phyloP scores from a whole-genome alignment of 2,113 vertebrate genomes.

The Tapirus terrestris region DNA sequence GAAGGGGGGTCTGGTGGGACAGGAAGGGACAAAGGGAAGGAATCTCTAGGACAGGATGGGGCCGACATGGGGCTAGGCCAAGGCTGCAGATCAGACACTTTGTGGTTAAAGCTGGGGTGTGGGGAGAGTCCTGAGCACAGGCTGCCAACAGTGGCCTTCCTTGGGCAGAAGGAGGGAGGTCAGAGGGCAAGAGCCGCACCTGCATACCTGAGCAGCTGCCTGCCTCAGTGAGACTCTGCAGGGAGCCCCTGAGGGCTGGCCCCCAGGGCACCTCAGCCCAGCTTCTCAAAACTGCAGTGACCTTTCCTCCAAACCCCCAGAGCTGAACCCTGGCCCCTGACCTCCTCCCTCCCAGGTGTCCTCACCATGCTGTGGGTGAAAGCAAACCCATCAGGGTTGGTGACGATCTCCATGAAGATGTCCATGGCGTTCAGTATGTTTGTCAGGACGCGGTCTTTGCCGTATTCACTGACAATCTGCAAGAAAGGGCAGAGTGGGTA shows the following conservation, averaged over 20 bases:
- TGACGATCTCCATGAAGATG: constrained; percentile 92
- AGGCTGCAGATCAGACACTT: not conserved
- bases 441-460: constrained; percentile 86
- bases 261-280: not conserved
- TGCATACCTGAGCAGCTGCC: not conserved
- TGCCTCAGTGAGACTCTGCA: not conserved
- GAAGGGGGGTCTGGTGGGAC: not conserved
- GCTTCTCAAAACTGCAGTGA: not conserved
- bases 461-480: constrained; percentile 88
- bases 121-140: not conserved
- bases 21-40: not conserved
- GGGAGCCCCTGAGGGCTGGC: not conserved
- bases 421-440: constrained; percentile 90
- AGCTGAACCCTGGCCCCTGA: not conserved
- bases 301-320: not conserved
- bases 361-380: constrained; percentile 91
- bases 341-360: not conserved
- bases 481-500: not conserved
- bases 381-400: constrained; percentile 93
- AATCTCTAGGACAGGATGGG: not conserved
- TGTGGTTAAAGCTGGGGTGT: not conserved
- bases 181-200: not conserved
- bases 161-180: not conserved
- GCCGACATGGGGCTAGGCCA: not conserved
- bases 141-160: not conserved